Evolutionary conservation across 1,140 invertebrate species (phyloP).

Genomic region (Doryteuthis pealeii): DNA sequence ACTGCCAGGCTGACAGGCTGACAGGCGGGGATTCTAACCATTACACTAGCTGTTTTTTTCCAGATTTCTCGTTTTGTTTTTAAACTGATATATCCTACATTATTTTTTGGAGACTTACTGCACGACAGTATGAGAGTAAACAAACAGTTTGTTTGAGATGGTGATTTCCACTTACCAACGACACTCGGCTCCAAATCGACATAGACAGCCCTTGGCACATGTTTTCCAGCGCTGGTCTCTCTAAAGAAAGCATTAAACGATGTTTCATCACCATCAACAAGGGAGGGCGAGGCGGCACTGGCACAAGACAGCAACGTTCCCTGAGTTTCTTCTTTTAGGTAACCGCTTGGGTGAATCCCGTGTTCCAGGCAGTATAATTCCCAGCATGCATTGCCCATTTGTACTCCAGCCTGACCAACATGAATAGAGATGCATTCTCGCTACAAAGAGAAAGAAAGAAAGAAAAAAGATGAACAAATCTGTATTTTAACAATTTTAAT

Average conservation of each 20-base stretch:
- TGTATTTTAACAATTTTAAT: neutral
- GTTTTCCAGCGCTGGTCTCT: constrained; percentile 74
- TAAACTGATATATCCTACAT: no score
- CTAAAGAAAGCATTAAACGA: constrained; percentile 64
- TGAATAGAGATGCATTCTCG: constrained; percentile 83
- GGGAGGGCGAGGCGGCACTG: constrained; percentile 32
- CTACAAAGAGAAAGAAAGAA: constrained; percentile 33
- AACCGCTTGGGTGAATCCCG: constrained; percentile 84
- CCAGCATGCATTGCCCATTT: constrained; percentile 83
- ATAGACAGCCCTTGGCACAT: constrained; percentile 81
- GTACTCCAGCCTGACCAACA: constrained; percentile 85
- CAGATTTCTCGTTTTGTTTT: no score
- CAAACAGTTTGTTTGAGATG: no score
- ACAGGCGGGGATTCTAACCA: no score
- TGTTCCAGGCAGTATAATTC: constrained; percentile 78
- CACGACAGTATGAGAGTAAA: no score
- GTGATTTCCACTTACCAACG: constrained; percentile 78
- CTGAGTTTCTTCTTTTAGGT: constrained; percentile 52
- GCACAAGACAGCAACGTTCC: constrained; percentile 13
- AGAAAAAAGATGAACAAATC: neutral
- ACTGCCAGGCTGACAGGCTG: no score
- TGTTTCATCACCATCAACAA: constrained; percentile 60
- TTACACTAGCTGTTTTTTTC: no score
- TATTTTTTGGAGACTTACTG: no score
- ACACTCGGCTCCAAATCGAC: constrained; percentile 87